These are phyloP conservation scores for Capreolus pygargus DNA, from an alignment of 2,113 vertebrate species.

Conservation along the genomic window DNA sequence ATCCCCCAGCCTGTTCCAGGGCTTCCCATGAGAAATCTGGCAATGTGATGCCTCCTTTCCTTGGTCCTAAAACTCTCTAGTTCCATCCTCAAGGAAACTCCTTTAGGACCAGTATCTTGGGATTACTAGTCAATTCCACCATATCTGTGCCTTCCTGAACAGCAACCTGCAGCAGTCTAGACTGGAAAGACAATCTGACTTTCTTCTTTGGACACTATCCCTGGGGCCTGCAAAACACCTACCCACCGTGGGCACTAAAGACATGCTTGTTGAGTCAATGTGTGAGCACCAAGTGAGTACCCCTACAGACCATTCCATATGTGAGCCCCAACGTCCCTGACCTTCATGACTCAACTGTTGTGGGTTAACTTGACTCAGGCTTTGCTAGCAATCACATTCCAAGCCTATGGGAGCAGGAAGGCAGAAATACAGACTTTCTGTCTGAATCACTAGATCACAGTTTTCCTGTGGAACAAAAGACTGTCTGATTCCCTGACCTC, in stretches of 20 bases:
- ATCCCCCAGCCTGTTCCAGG: not conserved
- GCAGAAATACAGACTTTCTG: not conserved
- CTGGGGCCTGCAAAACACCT: not conserved
- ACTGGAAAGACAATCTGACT: not conserved
- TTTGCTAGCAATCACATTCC: not conserved
- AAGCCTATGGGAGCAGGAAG: not conserved
- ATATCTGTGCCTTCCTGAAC: not conserved
- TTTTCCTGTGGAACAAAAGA: accelerated
- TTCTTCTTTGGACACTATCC: not conserved
- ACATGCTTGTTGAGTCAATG: not conserved
- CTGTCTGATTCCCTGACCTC: not conserved
- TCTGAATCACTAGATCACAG: not conserved
- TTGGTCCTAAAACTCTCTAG: not conserved
- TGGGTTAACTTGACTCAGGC: not conserved
- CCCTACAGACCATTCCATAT: not conserved
- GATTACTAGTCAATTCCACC: not conserved
- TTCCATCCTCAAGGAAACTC: not conserved
- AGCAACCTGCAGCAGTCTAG: not conserved
- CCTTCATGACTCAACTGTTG: not conserved
- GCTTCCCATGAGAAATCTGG: not conserved
- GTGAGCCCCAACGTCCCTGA: not conserved
- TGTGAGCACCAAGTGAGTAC: not conserved
- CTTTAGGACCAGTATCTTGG: not conserved
- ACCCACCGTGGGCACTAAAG: accelerated
- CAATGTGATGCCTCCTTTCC: not conserved